Base-by-base conservation (phyloP, 2,888 invertebrate species). In the Synanthedon andrenaeformis region DNA sequence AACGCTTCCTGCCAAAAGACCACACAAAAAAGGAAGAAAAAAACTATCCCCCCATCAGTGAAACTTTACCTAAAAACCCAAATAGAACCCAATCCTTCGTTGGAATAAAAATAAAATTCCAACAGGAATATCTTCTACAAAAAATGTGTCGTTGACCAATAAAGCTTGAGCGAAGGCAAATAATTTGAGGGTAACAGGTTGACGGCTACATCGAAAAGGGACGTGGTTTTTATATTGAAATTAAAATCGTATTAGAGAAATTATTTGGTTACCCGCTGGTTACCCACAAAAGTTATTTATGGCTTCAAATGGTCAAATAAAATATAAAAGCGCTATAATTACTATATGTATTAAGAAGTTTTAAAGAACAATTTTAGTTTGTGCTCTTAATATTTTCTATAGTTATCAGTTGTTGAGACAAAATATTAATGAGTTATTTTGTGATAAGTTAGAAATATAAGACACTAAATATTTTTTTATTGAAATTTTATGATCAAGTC, bases 181-280 rank as follows among this genome's bases (percentile, higher is more conserved):
- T 75, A 76, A 73, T 75, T 75, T 70, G 57, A 65, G 57, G 58
- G 68, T 69, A 76, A 76, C 81, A 80, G 76, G 74, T n/a, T 81
- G 80, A 66, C 57, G 61, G 64, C 64, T 62, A 61, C 58, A 59
- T 61, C 55, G 49, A 62, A 67, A 72, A 69, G 69, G 56, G 58
- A 57, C 57, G 56, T 64, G 63, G 72, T 76, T 74, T 76, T 35
- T 35, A 35, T 72, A 72, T 71, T 73, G 63, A 73, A 80, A 79
- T 79, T 79, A 78, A 80, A 81, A 72, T 65, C 57, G 68, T 78
- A 79, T 82, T 79, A 79, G 71, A 76, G 72, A 69, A 75, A 79
- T 77, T 64, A 70, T 70, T 70, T 60, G 76, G 75, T 71, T 69
- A 70, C 77, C 83, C 82, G 67, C 82, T 60, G 76, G 75, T 71